Conservation (phyloP, 2,888 invertebrate species). For the Petrolisthes cinctipes region DNA sequence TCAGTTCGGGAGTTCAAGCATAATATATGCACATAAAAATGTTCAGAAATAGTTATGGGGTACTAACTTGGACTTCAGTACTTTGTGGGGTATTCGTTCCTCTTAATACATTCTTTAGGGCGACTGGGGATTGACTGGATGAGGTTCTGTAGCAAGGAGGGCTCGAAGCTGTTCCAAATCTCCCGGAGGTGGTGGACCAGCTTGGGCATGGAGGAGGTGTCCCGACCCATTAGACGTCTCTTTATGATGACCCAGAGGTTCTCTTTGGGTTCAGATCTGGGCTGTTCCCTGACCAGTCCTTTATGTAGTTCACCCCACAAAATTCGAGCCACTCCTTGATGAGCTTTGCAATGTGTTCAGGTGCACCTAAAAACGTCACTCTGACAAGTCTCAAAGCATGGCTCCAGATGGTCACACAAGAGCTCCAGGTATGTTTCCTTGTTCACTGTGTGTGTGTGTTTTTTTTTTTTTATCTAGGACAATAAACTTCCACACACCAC, state of each 20-base stretch:
- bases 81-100: neutral
- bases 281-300: slow-evolving; percentile 26
- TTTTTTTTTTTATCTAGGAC: slow-evolving; percentile 12
- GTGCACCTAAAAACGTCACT: no score
- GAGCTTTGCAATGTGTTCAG: no score
- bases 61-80: neutral
- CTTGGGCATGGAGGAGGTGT: neutral
- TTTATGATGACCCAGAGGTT: neutral
- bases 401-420: no score
- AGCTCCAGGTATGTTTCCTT: no score
- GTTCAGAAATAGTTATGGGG: no score
- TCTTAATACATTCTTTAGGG: neutral
- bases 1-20: no score
- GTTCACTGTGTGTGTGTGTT: no score
- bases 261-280: neutral
- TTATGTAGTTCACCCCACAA: neutral
- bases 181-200: neutral
- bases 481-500: neutral
- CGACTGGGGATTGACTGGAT: neutral
- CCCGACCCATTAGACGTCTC: neutral
- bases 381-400: no score
- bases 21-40: no score
- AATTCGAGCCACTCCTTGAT: no score
- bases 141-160: neutral
- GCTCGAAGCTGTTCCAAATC: neutral